Evolutionary conservation across 2,113 vertebrate species (phyloP), one percentile per base, ranked within the genome.

Genomic region (Leptocoma aspasia): DNA sequence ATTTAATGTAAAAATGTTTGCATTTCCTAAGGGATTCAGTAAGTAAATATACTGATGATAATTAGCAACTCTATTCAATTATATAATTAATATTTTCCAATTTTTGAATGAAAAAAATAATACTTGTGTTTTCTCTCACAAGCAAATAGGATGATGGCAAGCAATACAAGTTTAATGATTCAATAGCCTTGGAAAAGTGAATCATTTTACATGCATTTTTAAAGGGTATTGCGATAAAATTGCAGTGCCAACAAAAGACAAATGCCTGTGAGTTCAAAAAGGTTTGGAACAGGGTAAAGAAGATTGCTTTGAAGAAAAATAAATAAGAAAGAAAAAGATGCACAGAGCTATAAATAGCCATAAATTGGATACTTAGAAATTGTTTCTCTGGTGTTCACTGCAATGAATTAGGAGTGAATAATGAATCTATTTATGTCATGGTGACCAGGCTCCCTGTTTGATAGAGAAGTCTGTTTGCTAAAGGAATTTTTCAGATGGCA

Each of bases 201-300:
- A 85, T 89, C 0, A 79, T 84, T 94, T 96, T 50, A 69, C 45
- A 91, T 87, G n/a, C n/a, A 82, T 76, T 95, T 89, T 89, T 66
- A 87, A 92, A 92, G 68, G 14, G 2, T 65, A n/a, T 69, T 79
- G 39, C 0, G 2, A 78, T 41, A 88, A 91, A 96, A 87, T 60
- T 89, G 31, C 44, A 83, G 15, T 77, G 44, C n/a, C 41, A 59
- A 79, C 30, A 90, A 84, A 75, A 11, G n/a, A 92, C 28, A 47
- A 73, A 73, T 86, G 31, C 11, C 19, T 90, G 49, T 63, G 33
- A 81, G 54, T 91, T 93, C 23, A 85, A 70, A 96, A 91, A 63
- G 5, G 71, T 91, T 87, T 85, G 60, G 23, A 79, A 61, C 18
- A 23, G 18, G 0, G 41, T 15, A 82, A 18, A 33, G 7, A 94